Conservation (phyloP, 2,797 vertebrate species). For the Ispidina picta region DNA sequence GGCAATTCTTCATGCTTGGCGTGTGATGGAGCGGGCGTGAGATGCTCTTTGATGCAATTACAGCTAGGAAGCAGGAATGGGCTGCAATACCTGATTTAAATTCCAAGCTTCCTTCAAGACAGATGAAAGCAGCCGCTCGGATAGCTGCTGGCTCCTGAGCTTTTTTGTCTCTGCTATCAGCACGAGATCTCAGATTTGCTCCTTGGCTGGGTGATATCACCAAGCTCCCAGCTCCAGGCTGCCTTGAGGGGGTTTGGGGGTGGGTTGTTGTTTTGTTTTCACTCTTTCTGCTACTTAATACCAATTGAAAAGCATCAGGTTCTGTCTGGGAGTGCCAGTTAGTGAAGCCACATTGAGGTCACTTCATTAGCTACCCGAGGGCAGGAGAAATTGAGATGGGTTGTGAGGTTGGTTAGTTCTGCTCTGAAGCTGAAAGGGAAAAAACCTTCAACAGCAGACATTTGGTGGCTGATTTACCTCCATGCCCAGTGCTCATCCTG, state of each 20-base stretch:
- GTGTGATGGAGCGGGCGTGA: neutral
- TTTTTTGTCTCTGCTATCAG: too few species aligned
- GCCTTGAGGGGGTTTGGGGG: too few species aligned
- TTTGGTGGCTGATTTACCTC: neutral
- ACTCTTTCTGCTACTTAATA: too few species aligned
- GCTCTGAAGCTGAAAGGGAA: neutral
- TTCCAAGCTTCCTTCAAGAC: neutral
- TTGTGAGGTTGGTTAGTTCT: neutral
- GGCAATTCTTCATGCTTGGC: neutral
- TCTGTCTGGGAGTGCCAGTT: too few species aligned
- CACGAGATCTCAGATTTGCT: too few species aligned
- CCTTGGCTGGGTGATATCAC: too few species aligned
- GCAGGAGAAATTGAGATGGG: too few species aligned
- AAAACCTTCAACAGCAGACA: neutral
- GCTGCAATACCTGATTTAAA: conserved; percentile 31
- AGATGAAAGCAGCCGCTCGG: conserved; percentile 31
- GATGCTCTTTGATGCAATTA: conserved; percentile 44
- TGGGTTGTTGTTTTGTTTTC: too few species aligned
- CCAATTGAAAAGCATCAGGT: too few species aligned
- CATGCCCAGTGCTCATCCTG: neutral
- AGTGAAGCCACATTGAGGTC: too few species aligned
- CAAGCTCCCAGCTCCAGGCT: too few species aligned
- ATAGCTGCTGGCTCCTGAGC: neutral
- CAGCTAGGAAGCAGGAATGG: neutral
- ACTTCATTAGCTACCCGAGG: too few species aligned